phyloP scores from a whole-genome alignment of 92 coral and sea anemone genomes.

The Virgularia gustaviana region DNA sequence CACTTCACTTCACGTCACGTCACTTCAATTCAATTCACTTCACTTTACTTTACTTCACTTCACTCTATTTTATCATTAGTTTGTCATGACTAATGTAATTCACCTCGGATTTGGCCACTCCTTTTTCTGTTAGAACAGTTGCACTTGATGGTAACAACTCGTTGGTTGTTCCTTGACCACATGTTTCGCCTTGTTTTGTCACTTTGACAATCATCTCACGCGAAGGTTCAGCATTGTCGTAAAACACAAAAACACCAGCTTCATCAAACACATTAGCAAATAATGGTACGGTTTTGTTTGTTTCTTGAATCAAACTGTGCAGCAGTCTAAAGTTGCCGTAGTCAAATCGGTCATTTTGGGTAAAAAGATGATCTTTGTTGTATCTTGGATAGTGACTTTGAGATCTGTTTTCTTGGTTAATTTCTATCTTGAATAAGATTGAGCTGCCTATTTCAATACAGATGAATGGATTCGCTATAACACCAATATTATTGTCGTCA shows the following conservation, averaged over 20 bases:
- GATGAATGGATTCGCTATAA: conserved; percentile 59
- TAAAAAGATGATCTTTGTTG: conserved; percentile 81
- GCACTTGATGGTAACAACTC: conserved; percentile 52
- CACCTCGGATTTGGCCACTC: conserved; percentile 64
- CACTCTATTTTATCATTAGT: not conserved
- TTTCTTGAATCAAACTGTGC: conserved; percentile 72
- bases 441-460: conserved; percentile 65
- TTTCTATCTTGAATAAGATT: conserved; percentile 57
- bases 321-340: conserved; percentile 86
- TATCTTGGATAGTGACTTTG: conserved; percentile 85
- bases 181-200: conserved; percentile 59
- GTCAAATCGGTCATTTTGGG: conserved; percentile 74
- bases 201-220: conserved; percentile 69
- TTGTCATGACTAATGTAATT: conserved; percentile 11
- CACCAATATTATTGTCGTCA: not conserved
- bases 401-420: conserved; percentile 69
- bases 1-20: conserved; percentile 2
- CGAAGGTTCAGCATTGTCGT: conserved; percentile 73
- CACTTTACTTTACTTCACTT: not conserved
- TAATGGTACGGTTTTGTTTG: conserved; percentile 64
- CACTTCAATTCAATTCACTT: not conserved
- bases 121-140: conserved; percentile 25
- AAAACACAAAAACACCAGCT: conserved; percentile 85
- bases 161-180: conserved; percentile 28
- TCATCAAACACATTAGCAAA: conserved; percentile 81